Evolutionary conservation across 2,797 vertebrate genomes (phyloP).

Genomic region (Diceros bicornis): DNA sequence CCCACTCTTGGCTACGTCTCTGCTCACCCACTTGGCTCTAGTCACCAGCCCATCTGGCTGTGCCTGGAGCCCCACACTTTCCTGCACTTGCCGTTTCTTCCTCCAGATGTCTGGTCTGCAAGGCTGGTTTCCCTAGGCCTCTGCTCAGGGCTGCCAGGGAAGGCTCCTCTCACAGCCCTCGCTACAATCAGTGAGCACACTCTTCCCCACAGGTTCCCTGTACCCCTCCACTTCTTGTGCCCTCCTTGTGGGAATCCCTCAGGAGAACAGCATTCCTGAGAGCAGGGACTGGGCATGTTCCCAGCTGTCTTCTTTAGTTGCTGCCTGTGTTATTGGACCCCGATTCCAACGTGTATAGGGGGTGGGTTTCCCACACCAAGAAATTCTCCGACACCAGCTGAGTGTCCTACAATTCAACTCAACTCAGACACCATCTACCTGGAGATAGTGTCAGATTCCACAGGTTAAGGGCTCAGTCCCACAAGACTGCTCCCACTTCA

Average conservation of each 20-base stretch:
- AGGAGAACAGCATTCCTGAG: background rate
- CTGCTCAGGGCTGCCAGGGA: background rate
- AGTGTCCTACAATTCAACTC: background rate
- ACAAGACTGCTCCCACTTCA: background rate
- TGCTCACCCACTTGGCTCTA: background rate
- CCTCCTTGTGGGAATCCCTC: background rate
- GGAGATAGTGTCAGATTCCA: too few species aligned
- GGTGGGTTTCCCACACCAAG: too few species aligned
- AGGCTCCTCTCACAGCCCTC: accelerated
- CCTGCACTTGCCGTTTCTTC: background rate
- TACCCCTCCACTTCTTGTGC: background rate
- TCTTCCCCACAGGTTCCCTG: accelerated
- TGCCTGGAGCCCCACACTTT: too few species aligned
- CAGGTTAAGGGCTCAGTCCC: background rate
- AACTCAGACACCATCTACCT: background rate
- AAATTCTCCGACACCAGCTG: background rate
- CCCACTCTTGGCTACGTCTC: accelerated
- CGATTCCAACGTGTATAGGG: accelerated
- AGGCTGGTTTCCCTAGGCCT: background rate
- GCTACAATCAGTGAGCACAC: accelerated
- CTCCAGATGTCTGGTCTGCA: background rate
- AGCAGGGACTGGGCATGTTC: background rate
- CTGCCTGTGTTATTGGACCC: background rate
- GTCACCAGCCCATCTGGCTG: background rate
- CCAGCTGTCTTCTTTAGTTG: background rate